A percentile compares a stretch with the other conserved stretches of the same genome.
phyloP scores from a whole-genome alignment of 1,140 invertebrate genomes.

The Teleopsis dalmanni region DNA sequence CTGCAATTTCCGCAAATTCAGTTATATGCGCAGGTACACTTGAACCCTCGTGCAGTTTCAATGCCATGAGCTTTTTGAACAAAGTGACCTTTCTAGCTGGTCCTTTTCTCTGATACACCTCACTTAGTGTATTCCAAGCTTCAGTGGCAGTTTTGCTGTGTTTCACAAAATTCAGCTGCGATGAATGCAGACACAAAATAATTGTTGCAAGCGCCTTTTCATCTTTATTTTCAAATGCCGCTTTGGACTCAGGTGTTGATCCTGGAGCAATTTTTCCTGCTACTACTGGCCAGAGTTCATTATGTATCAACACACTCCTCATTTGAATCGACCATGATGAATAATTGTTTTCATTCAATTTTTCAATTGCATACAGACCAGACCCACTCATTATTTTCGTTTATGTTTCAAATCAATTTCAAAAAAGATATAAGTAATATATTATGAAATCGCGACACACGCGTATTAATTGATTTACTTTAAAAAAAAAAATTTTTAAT shows the following conservation, averaged over 20 bases:
- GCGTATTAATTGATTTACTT: too few relatives aligned
- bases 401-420: slow-evolving; percentile 3
- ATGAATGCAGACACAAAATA: not conserved
- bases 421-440: slow-evolving; percentile 7
- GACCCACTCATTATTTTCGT: not conserved
- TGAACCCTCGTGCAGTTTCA: not conserved
- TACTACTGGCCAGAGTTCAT: slow-evolving; percentile 7
- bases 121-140: slow-evolving; percentile 1
- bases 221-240: not conserved
- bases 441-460: slow-evolving; percentile 7
- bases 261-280: not conserved
- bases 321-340: slow-evolving; percentile 12
- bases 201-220: slow-evolving; percentile 3
- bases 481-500: too few relatives aligned
- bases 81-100: slow-evolving; percentile 5
- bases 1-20: not conserved
- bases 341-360: slow-evolving; percentile 11
- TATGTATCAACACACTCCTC: slow-evolving; percentile 12
- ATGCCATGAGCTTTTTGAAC: slow-evolving; percentile 1
- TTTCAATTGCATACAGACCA: slow-evolving; percentile 8
- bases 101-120: slow-evolving; percentile 1
- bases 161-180: slow-evolving; percentile 1
- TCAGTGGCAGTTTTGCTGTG: not conserved
- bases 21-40: not conserved
- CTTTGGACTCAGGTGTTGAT: not conserved